A percentile compares a stretch with the other conserved stretches of the same genome.
Evolutionary conservation across 2,888 invertebrate genomes (phyloP).

Genomic region (Ctenicera cuprea): DNA sequence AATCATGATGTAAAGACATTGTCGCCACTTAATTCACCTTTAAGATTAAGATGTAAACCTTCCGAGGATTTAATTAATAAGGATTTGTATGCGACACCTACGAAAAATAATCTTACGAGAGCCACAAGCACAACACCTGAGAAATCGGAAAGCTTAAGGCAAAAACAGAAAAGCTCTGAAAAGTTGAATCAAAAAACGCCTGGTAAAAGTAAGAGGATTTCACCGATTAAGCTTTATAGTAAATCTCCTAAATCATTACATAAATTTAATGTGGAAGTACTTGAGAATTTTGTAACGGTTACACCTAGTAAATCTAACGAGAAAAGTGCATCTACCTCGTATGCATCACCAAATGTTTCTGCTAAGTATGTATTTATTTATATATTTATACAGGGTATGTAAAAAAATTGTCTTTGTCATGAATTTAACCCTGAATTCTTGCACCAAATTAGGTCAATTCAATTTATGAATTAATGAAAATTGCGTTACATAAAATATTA

Average conservation of each 20-base stretch:
- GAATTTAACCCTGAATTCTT: too few relatives aligned
- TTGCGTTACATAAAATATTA: too few relatives aligned
- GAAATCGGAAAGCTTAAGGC: background rate
- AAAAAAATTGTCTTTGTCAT: too few relatives aligned
- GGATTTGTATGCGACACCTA: background rate
- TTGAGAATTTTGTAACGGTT: conserved; percentile 66
- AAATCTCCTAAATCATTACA: conserved; percentile 64
- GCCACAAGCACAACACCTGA: background rate
- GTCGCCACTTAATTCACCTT: background rate
- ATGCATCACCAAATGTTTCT: conserved; percentile 58
- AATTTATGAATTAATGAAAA: too few relatives aligned
- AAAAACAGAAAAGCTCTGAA: background rate
- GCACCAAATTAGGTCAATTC: too few relatives aligned
- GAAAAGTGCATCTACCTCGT: conserved; percentile 15
- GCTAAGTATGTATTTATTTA: conserved; percentile 58
- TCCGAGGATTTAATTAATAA: background rate
- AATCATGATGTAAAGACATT: background rate
- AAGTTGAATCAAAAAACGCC: conserved; percentile 6
- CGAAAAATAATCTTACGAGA: background rate
- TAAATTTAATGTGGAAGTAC: conserved; percentile 66
- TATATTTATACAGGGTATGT: too few relatives aligned
- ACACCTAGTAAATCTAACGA: conserved; percentile 65
- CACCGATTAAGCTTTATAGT: conserved; percentile 63
- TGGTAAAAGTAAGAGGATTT: conserved; percentile 1
- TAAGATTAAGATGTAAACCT: conserved; percentile 18